These are phyloP conservation scores for Carcinoscorpius rotundicauda DNA, from an alignment of 1,140 invertebrate species.

Conservation along the genomic window DNA sequence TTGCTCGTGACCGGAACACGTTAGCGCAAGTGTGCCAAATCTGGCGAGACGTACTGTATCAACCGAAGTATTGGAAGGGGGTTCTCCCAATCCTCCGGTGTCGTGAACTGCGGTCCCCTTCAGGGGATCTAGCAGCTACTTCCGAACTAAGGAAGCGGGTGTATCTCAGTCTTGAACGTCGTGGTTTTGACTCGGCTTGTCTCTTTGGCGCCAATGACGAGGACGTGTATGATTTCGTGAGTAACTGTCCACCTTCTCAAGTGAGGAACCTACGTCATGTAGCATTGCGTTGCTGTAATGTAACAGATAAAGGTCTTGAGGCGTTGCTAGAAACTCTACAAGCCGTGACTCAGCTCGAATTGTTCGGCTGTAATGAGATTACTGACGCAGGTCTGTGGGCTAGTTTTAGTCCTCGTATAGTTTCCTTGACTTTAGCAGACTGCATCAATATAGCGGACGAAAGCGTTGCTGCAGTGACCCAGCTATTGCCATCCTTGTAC, in stretches of 20 bases:
- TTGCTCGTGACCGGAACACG: conserved; percentile 54
- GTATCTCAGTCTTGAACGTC: conserved; percentile 45
- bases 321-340: conserved; percentile 40
- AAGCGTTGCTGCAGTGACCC: conserved; percentile 81
- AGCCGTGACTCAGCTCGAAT: conserved; percentile 64
- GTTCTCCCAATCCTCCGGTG: conserved; percentile 69
- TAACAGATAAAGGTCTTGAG: conserved; percentile 77
- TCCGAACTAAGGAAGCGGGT: conserved; percentile 15
- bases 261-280: conserved; percentile 39
- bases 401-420: conserved; percentile 75
- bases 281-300: conserved; percentile 66
- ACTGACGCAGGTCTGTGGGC: conserved; percentile 89
- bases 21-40: conserved; percentile 60
- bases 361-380: conserved; percentile 87
- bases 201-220: conserved; percentile 74
- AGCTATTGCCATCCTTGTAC: conserved; percentile 76
- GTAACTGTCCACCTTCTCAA: conserved; percentile 49
- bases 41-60: conserved; percentile 77
- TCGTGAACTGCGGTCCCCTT: conserved; percentile 45
- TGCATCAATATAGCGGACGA: conserved; percentile 95
- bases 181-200: conserved; percentile 72
- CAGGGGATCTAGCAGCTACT: conserved; percentile 5
- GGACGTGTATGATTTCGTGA: conserved; percentile 73
- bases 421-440: conserved; percentile 77
- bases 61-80: conserved; percentile 69